Conservation (phyloP, 2,888 invertebrate species). For the Andrena haemorrhoa region DNA sequence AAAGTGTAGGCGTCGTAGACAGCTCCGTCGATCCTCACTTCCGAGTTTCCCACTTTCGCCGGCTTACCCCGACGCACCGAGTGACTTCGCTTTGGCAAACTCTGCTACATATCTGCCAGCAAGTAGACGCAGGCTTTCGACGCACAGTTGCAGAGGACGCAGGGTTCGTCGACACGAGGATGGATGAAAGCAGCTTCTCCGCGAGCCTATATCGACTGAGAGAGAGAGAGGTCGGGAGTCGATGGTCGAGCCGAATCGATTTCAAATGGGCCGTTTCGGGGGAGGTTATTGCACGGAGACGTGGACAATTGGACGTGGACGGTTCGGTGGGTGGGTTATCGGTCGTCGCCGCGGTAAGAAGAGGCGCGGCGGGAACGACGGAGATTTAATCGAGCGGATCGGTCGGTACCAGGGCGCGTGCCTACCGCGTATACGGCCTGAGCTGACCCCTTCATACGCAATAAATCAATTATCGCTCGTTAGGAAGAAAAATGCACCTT, state of each 20-base stretch:
- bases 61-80: neutral
- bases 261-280: conserved; percentile 13
- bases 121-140: too few relatives aligned
- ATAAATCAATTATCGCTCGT: conserved; percentile 80
- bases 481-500: conserved; percentile 81
- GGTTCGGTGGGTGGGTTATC: conserved; percentile 2
- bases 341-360: conserved; percentile 1
- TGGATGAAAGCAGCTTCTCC: too few relatives aligned
- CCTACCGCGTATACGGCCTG: conserved; percentile 69
- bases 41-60: too few relatives aligned
- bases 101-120: conserved; percentile 1
- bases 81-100: neutral
- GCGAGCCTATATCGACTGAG: too few relatives aligned
- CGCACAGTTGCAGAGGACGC: too few relatives aligned
- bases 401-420: conserved; percentile 66
- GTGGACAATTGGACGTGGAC: conserved; percentile 23
- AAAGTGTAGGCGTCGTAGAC: too few relatives aligned
- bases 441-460: conserved; percentile 73
- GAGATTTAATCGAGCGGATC: conserved; percentile 61
- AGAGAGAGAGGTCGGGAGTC: conserved; percentile 2
- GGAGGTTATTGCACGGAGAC: neutral
- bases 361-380: conserved; percentile 7
- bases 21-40: too few relatives aligned
- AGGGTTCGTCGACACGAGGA: too few relatives aligned
- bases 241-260: conserved; percentile 21